Evolutionary conservation across 2,113 vertebrate species (phyloP).

Genomic region (Cheirogaleus medius): DNA sequence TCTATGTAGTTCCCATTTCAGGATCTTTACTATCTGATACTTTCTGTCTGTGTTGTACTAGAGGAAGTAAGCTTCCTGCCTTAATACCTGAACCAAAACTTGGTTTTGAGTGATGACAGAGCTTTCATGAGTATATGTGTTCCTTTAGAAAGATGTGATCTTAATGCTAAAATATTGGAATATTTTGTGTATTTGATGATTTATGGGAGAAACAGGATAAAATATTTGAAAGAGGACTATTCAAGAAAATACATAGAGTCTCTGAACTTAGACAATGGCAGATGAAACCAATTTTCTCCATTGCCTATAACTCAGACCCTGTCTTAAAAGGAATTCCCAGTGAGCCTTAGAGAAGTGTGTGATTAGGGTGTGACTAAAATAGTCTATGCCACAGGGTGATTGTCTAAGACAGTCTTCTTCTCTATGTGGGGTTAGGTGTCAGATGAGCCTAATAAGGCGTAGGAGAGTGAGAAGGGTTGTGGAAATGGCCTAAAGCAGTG

Average conservation of each 20-base stretch:
- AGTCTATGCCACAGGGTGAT: not conserved
- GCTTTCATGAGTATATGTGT: not conserved
- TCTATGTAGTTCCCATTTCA: not conserved
- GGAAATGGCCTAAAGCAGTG: not conserved
- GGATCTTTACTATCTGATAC: not conserved
- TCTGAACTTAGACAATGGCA: not conserved
- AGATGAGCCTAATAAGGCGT: not conserved
- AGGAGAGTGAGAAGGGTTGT: not conserved
- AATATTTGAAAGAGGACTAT: not conserved
- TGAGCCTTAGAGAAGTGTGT: not conserved
- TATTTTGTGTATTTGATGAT: not conserved
- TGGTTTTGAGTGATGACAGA: not conserved
- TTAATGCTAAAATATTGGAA: not conserved
- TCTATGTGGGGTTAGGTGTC: not conserved
- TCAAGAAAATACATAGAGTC: conserved; percentile 11
- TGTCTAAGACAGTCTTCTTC: not conserved
- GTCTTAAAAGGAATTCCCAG: not conserved
- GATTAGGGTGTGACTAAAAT: not conserved
- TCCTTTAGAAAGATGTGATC: conserved; percentile 3
- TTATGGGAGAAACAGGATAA: not conserved
- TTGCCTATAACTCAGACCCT: not conserved
- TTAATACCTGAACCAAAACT: not conserved
- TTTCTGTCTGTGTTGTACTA: not conserved
- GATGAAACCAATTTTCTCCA: not conserved
- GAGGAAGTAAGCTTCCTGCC: not conserved